Conservation (phyloP, 2,888 invertebrate genomes). For the Caenorhabditis zanzibari region DNA sequence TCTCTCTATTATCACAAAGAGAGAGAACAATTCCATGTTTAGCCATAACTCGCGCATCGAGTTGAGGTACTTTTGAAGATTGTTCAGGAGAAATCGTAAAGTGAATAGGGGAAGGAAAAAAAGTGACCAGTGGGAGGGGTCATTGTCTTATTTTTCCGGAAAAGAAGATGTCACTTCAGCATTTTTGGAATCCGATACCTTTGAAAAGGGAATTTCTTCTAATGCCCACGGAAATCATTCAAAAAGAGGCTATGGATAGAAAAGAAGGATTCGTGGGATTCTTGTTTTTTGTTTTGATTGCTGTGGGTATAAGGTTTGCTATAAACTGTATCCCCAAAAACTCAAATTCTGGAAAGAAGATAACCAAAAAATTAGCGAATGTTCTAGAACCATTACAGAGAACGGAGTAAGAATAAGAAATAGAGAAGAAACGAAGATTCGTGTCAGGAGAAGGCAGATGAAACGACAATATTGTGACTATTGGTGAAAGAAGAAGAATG, state of each 20-base stretch:
- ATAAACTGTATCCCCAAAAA: too few species aligned
- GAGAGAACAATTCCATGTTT: conserved; percentile 31
- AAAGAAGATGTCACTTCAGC: conserved; percentile 47
- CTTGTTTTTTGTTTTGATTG: background rate
- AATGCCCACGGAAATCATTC: conserved; percentile 22
- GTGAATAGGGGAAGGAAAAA: conserved; percentile 5
- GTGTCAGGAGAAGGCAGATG: conserved; percentile 24
- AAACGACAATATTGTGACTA: conserved; percentile 68
- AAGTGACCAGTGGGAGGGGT: conserved; percentile 33
- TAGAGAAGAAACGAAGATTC: conserved; percentile 34
- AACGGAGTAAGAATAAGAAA: conserved; percentile 23
- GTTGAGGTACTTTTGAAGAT: background rate
- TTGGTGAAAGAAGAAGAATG: conserved; percentile 27
- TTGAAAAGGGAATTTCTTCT: background rate
- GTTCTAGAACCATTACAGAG: background rate
- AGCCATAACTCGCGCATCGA: conserved; percentile 2
- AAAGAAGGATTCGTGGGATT: background rate
- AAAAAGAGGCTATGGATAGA: too few species aligned
- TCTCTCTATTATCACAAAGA: conserved; percentile 24
- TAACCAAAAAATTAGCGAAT: background rate
- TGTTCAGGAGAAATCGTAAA: conserved; percentile 28
- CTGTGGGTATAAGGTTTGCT: too few species aligned
- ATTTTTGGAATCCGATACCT: conserved; percentile 32
- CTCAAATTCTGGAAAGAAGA: background rate
- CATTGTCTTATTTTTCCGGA: conserved; percentile 38